phyloP scores from a whole-genome alignment of 1,140 invertebrate species.

The Nasonia longicornis region DNA sequence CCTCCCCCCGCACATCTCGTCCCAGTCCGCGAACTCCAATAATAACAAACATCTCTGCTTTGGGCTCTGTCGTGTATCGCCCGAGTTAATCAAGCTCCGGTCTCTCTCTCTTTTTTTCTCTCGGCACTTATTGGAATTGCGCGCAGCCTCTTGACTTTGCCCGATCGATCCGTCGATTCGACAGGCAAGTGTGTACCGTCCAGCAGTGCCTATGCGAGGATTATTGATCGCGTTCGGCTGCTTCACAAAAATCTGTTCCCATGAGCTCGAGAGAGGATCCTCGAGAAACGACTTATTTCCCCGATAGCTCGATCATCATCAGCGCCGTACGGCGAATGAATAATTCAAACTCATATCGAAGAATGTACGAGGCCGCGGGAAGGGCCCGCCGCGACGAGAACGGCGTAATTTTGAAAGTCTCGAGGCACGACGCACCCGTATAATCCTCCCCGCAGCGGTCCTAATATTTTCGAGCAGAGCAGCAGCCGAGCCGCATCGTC shows the following conservation, averaged over 20 bases:
- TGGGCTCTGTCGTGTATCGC: neutral
- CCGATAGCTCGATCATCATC: neutral
- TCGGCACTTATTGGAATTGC: neutral
- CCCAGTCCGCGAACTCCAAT: neutral
- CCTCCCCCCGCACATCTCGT: neutral
- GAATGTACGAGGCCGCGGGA: neutral
- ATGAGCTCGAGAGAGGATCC: no score
- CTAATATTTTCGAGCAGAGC: slow-evolving; percentile 33
- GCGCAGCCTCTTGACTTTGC: neutral
- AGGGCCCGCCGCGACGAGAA: neutral
- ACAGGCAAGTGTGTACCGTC: neutral
- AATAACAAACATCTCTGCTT: neutral
- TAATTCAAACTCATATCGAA: slow-evolving; percentile 5
- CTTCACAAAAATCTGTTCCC: neutral
- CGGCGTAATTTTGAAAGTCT: slow-evolving; percentile 3
- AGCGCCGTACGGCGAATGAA: neutral
- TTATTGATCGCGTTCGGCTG: neutral
- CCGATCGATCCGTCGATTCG: neutral
- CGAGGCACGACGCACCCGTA: slow-evolving; percentile 16
- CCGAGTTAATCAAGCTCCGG: neutral
- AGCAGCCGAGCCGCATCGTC: slow-evolving; percentile 7
- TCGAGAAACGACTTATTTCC: neutral
- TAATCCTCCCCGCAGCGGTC: slow-evolving; percentile 29
- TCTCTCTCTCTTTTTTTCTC: neutral
- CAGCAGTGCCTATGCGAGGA: neutral